phyloP scores from a whole-genome alignment of 2,113 vertebrate species.

The Melanocharis versteri region DNA sequence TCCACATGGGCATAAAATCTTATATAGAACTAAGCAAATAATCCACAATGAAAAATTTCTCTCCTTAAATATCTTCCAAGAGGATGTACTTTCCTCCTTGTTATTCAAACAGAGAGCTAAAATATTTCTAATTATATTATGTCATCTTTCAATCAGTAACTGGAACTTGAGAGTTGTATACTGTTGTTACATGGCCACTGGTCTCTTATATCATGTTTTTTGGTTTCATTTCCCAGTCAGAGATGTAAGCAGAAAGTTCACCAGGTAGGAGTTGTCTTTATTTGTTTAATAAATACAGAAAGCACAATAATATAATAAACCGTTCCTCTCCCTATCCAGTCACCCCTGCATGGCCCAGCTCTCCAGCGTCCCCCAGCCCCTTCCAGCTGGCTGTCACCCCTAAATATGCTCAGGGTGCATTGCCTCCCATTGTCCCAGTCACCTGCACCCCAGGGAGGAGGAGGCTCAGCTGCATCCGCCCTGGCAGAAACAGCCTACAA shows the following conservation, averaged over 20 bases:
- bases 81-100: not conserved
- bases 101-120: not conserved
- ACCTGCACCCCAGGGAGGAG: not conserved
- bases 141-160: not conserved
- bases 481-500: not conserved
- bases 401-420: accelerated
- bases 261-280: not conserved
- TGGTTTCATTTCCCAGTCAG: not conserved
- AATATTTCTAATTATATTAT: not conserved
- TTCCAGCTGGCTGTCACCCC: not conserved
- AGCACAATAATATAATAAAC: not conserved
- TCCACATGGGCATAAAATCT: not conserved
- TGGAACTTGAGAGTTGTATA: not conserved
- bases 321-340: not conserved
- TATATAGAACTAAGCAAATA: not conserved
- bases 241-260: not conserved
- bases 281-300: not conserved
- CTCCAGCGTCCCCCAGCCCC: not conserved
- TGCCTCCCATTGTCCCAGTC: accelerated
- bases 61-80: not conserved
- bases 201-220: not conserved
- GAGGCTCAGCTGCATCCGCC: not conserved
- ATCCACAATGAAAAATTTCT: not conserved
- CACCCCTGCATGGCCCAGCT: not conserved
- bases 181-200: not conserved